Percentiles rank a stretch among this genome's conserved stretches.
phyloP scores from a whole-genome alignment of 2,113 vertebrate species.

The Myrmecophaga tridactyla region DNA sequence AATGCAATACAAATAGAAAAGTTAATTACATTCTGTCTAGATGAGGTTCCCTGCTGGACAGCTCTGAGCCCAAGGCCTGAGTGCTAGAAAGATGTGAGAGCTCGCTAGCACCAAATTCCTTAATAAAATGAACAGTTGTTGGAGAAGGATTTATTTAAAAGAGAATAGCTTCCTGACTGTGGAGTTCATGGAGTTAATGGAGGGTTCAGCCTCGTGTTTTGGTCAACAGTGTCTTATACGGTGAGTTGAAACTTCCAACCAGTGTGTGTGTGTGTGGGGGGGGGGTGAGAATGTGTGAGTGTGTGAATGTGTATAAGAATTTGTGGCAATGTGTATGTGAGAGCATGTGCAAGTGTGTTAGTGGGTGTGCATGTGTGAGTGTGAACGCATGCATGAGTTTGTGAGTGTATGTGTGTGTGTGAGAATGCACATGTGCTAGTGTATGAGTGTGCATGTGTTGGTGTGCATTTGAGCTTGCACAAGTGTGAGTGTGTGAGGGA shows the following conservation, averaged over 20 bases:
- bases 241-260: neutral
- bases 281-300: no score
- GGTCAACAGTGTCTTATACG: no score
- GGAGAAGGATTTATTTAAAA: neutral
- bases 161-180: neutral
- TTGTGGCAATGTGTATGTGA: no score
- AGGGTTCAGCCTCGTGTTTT: no score
- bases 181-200: neutral
- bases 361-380: neutral
- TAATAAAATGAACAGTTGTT: neutral
- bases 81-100: neutral
- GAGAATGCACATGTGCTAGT: no score
- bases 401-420: no score
- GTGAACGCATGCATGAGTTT: neutral
- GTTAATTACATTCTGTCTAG: neutral
- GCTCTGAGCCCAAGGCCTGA: neutral
- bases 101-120: no score
- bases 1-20: neutral
- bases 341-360: no score
- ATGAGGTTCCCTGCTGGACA: accelerated
- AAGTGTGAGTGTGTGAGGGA: neutral
- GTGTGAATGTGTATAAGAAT: no score
- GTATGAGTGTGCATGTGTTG: neutral
- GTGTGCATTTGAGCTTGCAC: no score
- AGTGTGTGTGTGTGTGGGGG: neutral